phyloP scores from a whole-genome alignment of 2,888 invertebrate genomes.

The Plemyria rubiginata region DNA sequence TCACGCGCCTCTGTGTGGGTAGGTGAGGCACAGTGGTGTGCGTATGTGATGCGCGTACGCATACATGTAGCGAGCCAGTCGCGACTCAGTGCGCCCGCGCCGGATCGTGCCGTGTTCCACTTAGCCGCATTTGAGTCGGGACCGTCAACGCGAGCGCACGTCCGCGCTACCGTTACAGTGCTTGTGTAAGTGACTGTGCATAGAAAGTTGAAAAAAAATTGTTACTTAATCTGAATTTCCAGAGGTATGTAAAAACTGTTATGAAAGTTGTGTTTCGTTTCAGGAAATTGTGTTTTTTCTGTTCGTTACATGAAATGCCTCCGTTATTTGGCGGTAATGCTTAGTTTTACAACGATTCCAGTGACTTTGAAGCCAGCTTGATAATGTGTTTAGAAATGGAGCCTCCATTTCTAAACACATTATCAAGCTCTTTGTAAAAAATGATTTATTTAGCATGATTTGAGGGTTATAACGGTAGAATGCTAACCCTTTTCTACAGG shows the following conservation, averaged over 20 bases:
- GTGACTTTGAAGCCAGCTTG: not conserved
- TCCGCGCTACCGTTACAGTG: slow-evolving; percentile 53
- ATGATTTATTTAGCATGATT: not conserved
- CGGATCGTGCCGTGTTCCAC: slow-evolving; percentile 75
- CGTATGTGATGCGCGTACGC: slow-evolving; percentile 42
- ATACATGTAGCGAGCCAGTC: slow-evolving; percentile 49
- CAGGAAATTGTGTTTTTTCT: slow-evolving; percentile 31
- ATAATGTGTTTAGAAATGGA: not conserved
- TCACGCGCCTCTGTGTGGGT: slow-evolving; percentile 64
- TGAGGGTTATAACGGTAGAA: not conserved
- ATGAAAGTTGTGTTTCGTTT: slow-evolving; percentile 39
- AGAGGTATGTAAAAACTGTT: slow-evolving; percentile 38
- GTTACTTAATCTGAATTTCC: slow-evolving; percentile 42
- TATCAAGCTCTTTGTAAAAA: not conserved
- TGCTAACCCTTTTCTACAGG: not conserved
- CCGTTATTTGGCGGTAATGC: not conserved
- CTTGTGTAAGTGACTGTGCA: slow-evolving; percentile 56
- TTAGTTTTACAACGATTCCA: not conserved
- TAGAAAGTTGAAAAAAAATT: slow-evolving; percentile 43
- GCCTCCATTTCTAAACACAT: too few relatives aligned
- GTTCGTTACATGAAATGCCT: slow-evolving; percentile 15
- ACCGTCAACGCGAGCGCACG: slow-evolving; percentile 61
- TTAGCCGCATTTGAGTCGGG: slow-evolving; percentile 78
- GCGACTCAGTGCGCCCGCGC: slow-evolving; percentile 74
- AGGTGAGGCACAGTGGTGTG: slow-evolving; percentile 44